These are phyloP conservation scores for Lycia hirtaria DNA, from an alignment of 2,888 invertebrate species.

Conservation along the genomic window DNA sequence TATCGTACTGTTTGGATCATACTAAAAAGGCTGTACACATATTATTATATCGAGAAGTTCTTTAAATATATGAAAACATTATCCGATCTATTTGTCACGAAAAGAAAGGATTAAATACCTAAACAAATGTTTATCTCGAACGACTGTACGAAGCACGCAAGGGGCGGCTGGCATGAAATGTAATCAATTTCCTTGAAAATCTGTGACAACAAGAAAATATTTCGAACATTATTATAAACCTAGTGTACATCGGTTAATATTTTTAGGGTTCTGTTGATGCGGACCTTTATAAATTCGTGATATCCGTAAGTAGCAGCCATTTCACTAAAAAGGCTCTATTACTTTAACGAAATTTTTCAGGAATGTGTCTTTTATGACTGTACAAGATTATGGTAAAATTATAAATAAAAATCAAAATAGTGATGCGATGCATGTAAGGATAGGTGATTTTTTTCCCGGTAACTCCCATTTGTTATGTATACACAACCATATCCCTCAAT, in stretches of 20 bases:
- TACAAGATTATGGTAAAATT: no score
- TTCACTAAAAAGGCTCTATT: no score
- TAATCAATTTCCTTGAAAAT: constrained; percentile 21
- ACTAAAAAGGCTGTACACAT: no score
- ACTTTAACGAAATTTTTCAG: no score
- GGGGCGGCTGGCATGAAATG: constrained; percentile 11
- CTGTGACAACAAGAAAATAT: constrained; percentile 8
- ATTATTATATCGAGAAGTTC: neutral
- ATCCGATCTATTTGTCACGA: constrained; percentile 5
- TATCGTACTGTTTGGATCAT: neutral
- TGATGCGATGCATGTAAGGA: no score
- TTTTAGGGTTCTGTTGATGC: neutral
- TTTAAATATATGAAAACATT: neutral
- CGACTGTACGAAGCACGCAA: constrained; percentile 11
- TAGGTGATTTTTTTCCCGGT: no score
- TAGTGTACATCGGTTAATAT: neutral
- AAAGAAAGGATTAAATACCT: constrained; percentile 16
- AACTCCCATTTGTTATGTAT: no score
- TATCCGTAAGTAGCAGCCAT: neutral
- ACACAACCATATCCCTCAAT: no score
- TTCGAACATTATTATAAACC: constrained; percentile 2
- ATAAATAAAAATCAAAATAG: no score
- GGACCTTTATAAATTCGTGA: no score
- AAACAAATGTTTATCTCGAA: constrained; percentile 21
- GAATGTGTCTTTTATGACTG: no score